Base-by-base conservation (phyloP, 2,113 vertebrate genomes). In the Siniperca knerii region DNA sequence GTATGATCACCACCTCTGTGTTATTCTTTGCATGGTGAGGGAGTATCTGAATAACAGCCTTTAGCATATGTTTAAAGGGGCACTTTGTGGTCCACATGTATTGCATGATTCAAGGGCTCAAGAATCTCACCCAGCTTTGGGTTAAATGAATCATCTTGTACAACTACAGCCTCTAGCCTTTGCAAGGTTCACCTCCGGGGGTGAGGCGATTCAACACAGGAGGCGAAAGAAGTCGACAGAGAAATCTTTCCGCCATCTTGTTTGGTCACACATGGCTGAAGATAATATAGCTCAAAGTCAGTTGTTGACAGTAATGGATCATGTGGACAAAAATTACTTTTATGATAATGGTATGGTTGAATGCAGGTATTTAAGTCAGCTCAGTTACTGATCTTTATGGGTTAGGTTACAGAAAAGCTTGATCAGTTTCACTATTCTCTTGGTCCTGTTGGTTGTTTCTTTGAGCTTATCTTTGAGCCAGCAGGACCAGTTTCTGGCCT, bases 391-490 rank as follows among this genome's bases (percentile, higher is more conserved):
- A 86, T 83, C 76, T 89, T 61, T 66, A 78, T 18, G 69, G 80
- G 84, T 87, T 69, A 81, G 73, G 66, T 75, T 81, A 74, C 25
- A 90, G 81, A 84, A 88, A 87, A 70, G 68, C 86, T 82, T 79
- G 52, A 85, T 83, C 83, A 77, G 67, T 81, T 81, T 62, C 52
- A 73, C 35, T 37, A 37, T 58, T 72, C 65, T 82, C 46, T 29
- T 64, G 21, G 55, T 74, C 44, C 52, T 67, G 62, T 65, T 81
- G 70, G 62, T 84, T 87, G 61, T 84, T 80, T 79, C 75, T 89
- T 76, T 87, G 72, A 77, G 81, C 87, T 87, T 89, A 89, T 92
- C 83, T 90, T 89, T 37, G 25, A 84, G 80, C 82, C 87, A 88
- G 85, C 83, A 84, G 81, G 78, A 75, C 60, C 40, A 68, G 77